phyloP scores from a whole-genome alignment of 1,140 invertebrate species.

The Habropoda laboriosa region DNA sequence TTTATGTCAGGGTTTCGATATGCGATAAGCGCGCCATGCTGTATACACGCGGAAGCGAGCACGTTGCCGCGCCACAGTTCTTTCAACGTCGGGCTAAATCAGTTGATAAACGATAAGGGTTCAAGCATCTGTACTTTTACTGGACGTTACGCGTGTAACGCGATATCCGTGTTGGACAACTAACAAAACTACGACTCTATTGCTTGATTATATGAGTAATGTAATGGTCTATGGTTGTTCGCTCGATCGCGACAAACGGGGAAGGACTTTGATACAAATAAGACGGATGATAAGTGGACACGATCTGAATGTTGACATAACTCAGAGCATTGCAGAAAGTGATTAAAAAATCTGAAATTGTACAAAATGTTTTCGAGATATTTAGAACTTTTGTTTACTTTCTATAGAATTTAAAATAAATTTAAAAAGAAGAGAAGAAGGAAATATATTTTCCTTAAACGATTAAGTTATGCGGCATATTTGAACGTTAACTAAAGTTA shows the following conservation, averaged over 20 bases:
- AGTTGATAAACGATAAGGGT: conserved; percentile 42
- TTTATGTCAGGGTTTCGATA: conserved; percentile 28
- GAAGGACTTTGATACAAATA: too few species aligned
- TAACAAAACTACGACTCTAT: conserved; percentile 39
- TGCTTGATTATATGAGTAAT: not conserved
- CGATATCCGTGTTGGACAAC: conserved; percentile 13
- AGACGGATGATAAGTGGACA: not conserved
- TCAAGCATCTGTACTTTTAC: conserved; percentile 27
- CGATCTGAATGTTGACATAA: not conserved
- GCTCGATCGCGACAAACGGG: not conserved
- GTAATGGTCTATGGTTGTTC: not conserved
- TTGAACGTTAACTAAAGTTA: too few species aligned
- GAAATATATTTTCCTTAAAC: too few species aligned
- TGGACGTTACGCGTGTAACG: not conserved
- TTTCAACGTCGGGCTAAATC: conserved; percentile 38
- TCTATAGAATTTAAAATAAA: too few species aligned
- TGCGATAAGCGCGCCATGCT: conserved; percentile 17
- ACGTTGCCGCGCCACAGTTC: conserved; percentile 16
- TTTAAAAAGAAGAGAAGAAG: too few species aligned
- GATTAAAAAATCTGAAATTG: too few species aligned
- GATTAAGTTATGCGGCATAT: too few species aligned
- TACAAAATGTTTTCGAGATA: too few species aligned
- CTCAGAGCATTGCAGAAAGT: too few species aligned
- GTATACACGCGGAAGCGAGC: conserved; percentile 21
- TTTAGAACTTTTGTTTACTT: too few species aligned